These are phyloP conservation scores for Dendrolimus kikuchii DNA, from an alignment of 1,140 invertebrate species.

Conservation along the genomic window DNA sequence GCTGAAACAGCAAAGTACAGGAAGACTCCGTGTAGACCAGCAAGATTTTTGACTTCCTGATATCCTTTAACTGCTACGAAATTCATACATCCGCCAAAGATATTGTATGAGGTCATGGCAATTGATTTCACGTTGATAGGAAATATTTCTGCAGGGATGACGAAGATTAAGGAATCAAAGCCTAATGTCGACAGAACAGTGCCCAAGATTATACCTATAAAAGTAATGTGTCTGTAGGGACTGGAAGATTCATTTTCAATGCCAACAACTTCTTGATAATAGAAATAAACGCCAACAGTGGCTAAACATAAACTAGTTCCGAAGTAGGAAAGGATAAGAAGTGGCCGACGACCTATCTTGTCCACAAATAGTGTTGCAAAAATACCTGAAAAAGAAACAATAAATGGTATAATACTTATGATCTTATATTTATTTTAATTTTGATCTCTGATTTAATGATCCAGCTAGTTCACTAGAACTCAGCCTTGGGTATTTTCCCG, in stretches of 20 bases:
- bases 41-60: constrained; percentile 58
- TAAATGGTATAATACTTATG: background rate
- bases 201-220: constrained; percentile 70
- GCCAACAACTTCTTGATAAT: constrained; percentile 42
- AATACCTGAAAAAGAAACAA: constrained; percentile 50
- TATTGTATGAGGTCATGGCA: constrained; percentile 59
- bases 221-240: constrained; percentile 60
- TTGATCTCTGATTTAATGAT: no score
- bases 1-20: constrained; percentile 66
- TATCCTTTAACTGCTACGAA: constrained; percentile 70
- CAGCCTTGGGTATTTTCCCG: no score
- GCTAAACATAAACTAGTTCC: constrained; percentile 61
- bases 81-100: constrained; percentile 50
- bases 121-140: constrained; percentile 74
- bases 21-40: constrained; percentile 68
- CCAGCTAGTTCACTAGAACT: no score
- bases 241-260: constrained; percentile 27
- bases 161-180: constrained; percentile 70
- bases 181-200: constrained; percentile 72
- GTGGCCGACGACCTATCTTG: constrained; percentile 76
- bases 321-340: constrained; percentile 74
- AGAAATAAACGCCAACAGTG: constrained; percentile 64
- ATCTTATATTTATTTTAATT: no score
- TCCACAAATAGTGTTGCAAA: constrained; percentile 79
- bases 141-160: constrained; percentile 75